phyloP scores from a whole-genome alignment of 2,113 vertebrate genomes.

The Lycocorax pyrrhopterus region DNA sequence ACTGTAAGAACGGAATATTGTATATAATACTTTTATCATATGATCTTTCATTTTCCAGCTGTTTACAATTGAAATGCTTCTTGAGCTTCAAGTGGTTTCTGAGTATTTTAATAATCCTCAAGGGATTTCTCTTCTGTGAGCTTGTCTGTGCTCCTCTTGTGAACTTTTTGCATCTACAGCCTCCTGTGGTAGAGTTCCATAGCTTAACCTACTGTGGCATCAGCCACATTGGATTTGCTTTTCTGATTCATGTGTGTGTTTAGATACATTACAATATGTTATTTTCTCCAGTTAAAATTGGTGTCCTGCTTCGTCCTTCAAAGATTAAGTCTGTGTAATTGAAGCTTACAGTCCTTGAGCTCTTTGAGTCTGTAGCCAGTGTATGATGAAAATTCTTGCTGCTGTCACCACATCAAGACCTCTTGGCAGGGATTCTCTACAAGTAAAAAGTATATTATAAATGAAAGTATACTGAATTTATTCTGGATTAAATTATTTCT shows the following conservation, averaged over 20 bases:
- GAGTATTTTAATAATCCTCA: not conserved
- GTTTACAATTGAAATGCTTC: not conserved
- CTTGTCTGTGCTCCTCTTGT: not conserved
- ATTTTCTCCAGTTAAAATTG: not conserved
- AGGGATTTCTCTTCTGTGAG: not conserved
- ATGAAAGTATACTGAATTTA: not conserved
- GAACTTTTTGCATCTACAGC: not conserved
- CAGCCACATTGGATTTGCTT: not conserved
- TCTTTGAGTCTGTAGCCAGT: not conserved
- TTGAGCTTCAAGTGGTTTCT: not conserved
- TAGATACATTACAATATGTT: not conserved
- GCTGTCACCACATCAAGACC: not conserved
- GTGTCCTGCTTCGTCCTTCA: not conserved
- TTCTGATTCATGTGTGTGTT: not conserved
- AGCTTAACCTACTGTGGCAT: not conserved
- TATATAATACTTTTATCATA: not conserved
- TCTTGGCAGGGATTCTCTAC: not conserved
- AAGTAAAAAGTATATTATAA: not conserved
- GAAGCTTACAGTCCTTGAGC: not conserved
- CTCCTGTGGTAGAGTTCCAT: not conserved
- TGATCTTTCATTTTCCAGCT: not conserved
- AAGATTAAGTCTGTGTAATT: not conserved
- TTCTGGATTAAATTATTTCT: not conserved
- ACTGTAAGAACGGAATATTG: not conserved
- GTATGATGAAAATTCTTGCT: not conserved